phyloP scores from a whole-genome alignment of 1,140 invertebrate genomes.

The Aphaenogaster rudis region DNA sequence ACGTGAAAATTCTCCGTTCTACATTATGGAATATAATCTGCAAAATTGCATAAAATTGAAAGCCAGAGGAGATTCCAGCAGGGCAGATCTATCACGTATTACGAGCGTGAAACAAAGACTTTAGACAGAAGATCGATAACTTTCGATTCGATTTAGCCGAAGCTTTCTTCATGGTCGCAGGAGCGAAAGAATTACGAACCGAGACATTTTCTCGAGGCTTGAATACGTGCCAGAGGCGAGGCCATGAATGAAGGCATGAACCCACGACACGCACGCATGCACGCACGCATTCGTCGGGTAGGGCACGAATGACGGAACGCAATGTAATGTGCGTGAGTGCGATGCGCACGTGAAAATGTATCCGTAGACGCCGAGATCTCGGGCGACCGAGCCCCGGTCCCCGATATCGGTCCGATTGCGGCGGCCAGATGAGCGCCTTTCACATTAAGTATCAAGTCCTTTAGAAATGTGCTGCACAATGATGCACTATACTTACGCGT shows the following conservation, averaged over 20 bases:
- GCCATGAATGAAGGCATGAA: constrained; percentile 33
- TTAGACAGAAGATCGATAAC: too few relatives aligned
- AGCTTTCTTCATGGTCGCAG: neutral
- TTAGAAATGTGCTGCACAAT: constrained; percentile 34
- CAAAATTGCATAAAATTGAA: neutral
- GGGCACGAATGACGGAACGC: neutral
- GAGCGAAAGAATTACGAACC: neutral
- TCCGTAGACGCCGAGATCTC: neutral
- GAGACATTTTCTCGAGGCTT: neutral
- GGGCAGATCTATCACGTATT: neutral
- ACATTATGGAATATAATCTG: neutral
- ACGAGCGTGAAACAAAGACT: neutral
- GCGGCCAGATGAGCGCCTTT: constrained; percentile 54
- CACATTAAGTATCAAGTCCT: constrained; percentile 52
- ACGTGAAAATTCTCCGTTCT: neutral
- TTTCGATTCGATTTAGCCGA: neutral
- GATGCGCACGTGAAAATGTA: constrained; percentile 1
- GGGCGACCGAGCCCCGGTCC: neutral
- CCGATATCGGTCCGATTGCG: constrained; percentile 58
- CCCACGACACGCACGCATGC: constrained; percentile 12
- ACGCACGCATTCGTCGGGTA: neutral
- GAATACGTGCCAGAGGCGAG: constrained; percentile 27
- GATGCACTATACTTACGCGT: constrained; percentile 50
- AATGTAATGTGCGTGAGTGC: neutral
- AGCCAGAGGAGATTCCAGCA: neutral